A percentile compares a stretch with the other conserved stretches of the same genome.
Evolutionary conservation across 2,888 invertebrate genomes (phyloP).

Genomic region (Adineta ricciae): DNA sequence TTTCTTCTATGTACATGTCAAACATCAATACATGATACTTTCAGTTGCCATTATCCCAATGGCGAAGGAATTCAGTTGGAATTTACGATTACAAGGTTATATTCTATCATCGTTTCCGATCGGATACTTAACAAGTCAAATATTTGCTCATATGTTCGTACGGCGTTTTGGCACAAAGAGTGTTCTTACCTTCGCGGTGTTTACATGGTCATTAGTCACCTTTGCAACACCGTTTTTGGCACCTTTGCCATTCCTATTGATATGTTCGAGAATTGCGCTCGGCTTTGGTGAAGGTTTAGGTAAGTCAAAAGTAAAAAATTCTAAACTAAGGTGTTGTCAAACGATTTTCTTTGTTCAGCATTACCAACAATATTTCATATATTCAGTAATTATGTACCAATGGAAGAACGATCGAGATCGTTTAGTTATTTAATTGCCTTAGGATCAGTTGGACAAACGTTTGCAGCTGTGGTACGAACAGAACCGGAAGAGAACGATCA

Average conservation of each 20-base stretch:
- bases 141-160: slow-evolving; percentile 52
- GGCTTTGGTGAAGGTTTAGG: slow-evolving; percentile 67
- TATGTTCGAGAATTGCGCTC: slow-evolving; percentile 56
- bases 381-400: slow-evolving; percentile 63
- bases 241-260: neutral
- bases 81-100: slow-evolving; percentile 64
- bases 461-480: slow-evolving; percentile 58
- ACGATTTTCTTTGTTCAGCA: slow-evolving; percentile 50
- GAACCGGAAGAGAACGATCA: neutral
- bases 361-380: slow-evolving; percentile 66
- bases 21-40: too few relatives aligned
- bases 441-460: slow-evolving; percentile 66
- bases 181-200: slow-evolving; percentile 60
- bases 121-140: slow-evolving; percentile 67
- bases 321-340: neutral
- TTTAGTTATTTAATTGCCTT: slow-evolving; percentile 65
- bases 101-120: slow-evolving; percentile 66
- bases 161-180: slow-evolving; percentile 62
- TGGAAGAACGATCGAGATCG: slow-evolving; percentile 63
- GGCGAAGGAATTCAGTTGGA: slow-evolving; percentile 64
- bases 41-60: slow-evolving; percentile 63
- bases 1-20: neutral
- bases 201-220: slow-evolving; percentile 65
- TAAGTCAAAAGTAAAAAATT: slow-evolving; percentile 41
- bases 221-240: slow-evolving; percentile 61